These are phyloP conservation scores for Drosophila leontia DNA, from an alignment of 1,140 invertebrate species.

Conservation along the genomic window DNA sequence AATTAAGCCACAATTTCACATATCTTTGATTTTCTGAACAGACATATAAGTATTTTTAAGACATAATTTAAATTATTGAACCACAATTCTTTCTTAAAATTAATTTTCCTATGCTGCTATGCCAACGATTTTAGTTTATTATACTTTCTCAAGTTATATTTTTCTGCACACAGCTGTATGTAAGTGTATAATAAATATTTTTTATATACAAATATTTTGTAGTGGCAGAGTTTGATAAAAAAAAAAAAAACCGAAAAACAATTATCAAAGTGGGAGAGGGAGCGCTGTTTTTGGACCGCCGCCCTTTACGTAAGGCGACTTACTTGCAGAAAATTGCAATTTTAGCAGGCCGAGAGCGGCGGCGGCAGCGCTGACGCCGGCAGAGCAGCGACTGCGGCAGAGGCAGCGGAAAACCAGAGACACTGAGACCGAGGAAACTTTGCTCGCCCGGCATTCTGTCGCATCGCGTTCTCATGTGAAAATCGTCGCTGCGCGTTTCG, in stretches of 20 bases:
- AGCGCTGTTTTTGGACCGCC: conserved; percentile 27
- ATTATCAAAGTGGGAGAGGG: conserved; percentile 29
- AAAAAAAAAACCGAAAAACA: conserved; percentile 31
- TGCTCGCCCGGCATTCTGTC: conserved; percentile 77
- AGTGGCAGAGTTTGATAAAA: conserved; percentile 21
- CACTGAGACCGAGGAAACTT: conserved; percentile 47
- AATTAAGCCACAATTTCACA: neutral
- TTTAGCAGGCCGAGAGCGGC: conserved; percentile 27
- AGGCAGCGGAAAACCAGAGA: conserved; percentile 51
- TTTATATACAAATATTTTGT: conserved; percentile 36
- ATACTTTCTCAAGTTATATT: neutral
- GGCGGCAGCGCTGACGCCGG: conserved; percentile 5
- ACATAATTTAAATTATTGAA: neutral
- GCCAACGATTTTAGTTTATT: no score
- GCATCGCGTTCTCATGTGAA: conserved; percentile 78
- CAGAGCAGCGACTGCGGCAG: conserved; percentile 32
- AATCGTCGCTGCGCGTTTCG: conserved; percentile 67
- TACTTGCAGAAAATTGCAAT: conserved; percentile 71
- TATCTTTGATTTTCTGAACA: neutral
- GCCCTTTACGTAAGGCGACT: conserved; percentile 62
- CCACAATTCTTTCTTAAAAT: neutral
- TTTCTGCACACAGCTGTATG: neutral
- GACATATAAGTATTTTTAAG: neutral
- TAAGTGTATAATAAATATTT: conserved; percentile 38
- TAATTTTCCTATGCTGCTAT: no score